Conservation (phyloP, 2,113 vertebrate genomes). For the Eubucco bourcierii region DNA sequence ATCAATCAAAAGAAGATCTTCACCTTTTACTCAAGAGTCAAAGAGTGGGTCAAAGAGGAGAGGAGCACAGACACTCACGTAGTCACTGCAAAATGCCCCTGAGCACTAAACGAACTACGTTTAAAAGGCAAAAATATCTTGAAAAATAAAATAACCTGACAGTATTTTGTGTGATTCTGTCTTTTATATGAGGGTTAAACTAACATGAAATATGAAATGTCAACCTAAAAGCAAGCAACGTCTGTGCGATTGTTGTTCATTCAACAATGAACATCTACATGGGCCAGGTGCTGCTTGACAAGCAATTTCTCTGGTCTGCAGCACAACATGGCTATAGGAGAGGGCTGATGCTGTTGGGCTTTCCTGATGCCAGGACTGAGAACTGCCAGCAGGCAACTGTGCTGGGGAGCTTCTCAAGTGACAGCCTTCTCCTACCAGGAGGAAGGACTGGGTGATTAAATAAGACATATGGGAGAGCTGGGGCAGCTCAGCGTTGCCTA, state of each 20-base stretch:
- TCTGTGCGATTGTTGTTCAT: neutral
- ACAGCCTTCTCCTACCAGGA: fast-evolving
- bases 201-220: neutral
- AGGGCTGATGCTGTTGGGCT: neutral
- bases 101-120: neutral
- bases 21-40: neutral
- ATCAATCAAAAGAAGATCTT: neutral
- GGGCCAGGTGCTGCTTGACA: neutral
- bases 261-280: fast-evolving
- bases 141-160: neutral
- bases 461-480: neutral
- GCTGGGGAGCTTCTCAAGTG: no score
- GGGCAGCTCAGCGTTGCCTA: fast-evolving
- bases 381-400: neutral
- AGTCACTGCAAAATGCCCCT: neutral
- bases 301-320: neutral
- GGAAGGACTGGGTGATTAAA: neutral
- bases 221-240: neutral
- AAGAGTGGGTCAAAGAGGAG: neutral
- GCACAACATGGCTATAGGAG: neutral
- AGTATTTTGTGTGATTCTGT: neutral
- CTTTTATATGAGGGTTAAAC: neutral
- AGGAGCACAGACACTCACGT: neutral
- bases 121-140: neutral
- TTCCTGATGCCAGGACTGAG: neutral